A percentile compares a stretch with the other conserved stretches of the same genome.
phyloP scores from a whole-genome alignment of 2,888 invertebrate genomes.

The Dolomedes plantarius region DNA sequence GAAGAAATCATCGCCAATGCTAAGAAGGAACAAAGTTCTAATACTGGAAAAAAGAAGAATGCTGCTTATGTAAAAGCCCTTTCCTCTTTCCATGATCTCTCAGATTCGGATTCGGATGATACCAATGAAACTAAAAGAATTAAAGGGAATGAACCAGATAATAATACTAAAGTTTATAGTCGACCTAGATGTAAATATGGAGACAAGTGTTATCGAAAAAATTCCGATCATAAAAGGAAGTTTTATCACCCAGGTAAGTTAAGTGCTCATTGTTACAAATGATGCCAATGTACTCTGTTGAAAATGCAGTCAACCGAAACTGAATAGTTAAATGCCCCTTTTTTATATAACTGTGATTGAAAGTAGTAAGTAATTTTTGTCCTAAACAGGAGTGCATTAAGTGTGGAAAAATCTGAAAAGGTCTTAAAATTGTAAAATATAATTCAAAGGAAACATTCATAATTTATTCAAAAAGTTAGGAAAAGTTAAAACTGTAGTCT shows the following conservation, averaged over 20 bases:
- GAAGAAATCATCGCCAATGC: conserved; percentile 40
- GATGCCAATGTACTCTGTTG: too few species aligned
- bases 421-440: too few species aligned
- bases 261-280: too few species aligned
- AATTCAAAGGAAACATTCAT: too few species aligned
- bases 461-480: too few species aligned
- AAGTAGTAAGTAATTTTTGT: too few species aligned
- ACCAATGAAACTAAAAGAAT: background rate
- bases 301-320: too few species aligned
- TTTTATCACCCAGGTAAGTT: conserved; percentile 83
- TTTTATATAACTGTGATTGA: too few species aligned
- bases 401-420: too few species aligned
- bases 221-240: conserved; percentile 89
- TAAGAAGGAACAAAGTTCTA: conserved; percentile 1
- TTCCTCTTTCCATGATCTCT: conserved; percentile 28
- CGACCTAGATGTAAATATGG: conserved; percentile 83
- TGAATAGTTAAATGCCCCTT: too few species aligned
- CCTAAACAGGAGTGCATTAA: too few species aligned
- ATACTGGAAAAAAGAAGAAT: background rate
- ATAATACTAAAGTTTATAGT: background rate
- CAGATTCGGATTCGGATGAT: conserved; percentile 47
- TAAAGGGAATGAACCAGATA: background rate
- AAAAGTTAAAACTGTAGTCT: too few species aligned
- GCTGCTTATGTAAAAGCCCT: background rate
- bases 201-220: conserved; percentile 87